Base-by-base conservation (phyloP, 2,888 invertebrate species). In the Criorhina ranunculi region DNA sequence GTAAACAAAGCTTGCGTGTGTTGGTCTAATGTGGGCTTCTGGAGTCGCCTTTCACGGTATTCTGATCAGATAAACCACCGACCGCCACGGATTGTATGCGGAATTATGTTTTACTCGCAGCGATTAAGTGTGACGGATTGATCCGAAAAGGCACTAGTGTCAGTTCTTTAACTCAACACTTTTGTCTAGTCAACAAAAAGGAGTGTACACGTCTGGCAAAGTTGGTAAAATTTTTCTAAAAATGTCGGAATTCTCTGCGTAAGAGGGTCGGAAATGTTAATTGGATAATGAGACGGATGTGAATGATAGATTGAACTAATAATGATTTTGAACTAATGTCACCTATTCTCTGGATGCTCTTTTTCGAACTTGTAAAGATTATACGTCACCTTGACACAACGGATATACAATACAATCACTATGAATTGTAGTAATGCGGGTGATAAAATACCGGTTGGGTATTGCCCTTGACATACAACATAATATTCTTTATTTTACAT, bases 391-490 rank as follows among this genome's bases (percentile, higher is more conserved):
- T 35, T 9, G 35, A 9, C 35, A 24, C 4, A 5, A 11, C 15
- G 5, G 11, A 24, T 24, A 11, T 49, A 19, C 46, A 9, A 0
- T 49, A 6, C 1, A 2, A 5, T 51, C 49, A 7, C 7, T 24
- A 24, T 0, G 6, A 12, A 12, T n/a, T 7, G 9, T 15, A 49
- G n/a, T n/a, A 62, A 69, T 29, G 62, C 60, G 15, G 44, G 17
- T 53, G 53, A 78, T 29, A 55, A 75, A 33, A 46, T 46, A 59
- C 29, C 42, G 59, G 24, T 24, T 1, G 24, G 15, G 33, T 72
- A 51, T 29, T 79, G 79, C 57, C 79, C 73, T 79, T 79, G 79
- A 79, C 79, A 73, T 31, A 79, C 59, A 66, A 77, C 17, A 24
- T 5, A 15, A 7, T 15, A 24, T 55, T 60, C 29, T 37, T 67